Percentiles rank a stretch among this genome's conserved stretches.
Conservation (phyloP, 2,797 vertebrate species). For the Labeo calbasu region DNA sequence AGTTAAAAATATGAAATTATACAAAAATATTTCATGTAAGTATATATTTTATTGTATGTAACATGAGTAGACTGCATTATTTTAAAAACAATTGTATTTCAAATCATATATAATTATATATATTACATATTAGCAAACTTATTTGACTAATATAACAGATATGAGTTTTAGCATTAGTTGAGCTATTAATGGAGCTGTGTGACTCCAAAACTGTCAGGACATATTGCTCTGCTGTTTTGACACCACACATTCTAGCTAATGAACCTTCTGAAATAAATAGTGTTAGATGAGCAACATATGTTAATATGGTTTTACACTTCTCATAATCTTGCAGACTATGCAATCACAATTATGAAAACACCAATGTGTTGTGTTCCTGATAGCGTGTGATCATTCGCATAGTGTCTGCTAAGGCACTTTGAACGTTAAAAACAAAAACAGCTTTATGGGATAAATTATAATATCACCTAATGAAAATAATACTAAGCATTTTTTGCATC, state of each 20-base stretch:
- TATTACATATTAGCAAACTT: neutral
- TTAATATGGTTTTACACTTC: neutral
- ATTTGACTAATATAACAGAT: neutral
- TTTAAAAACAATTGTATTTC: neutral
- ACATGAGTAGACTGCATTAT: no score
- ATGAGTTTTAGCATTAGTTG: neutral
- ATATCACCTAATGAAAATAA: neutral
- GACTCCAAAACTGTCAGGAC: neutral
- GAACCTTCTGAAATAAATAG: conserved; percentile 48
- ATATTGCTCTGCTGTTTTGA: neutral
- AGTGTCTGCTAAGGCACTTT: neutral
- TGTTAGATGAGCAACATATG: conserved; percentile 45
- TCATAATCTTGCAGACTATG: conserved; percentile 5
- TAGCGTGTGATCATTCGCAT: neutral
- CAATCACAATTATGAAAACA: conserved; percentile 1
- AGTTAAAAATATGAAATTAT: no score
- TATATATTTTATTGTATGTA: no score
- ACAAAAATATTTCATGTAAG: no score
- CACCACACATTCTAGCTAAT: conserved; percentile 23
- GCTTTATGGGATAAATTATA: neutral
- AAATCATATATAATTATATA: neutral
- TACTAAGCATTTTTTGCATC: neutral
- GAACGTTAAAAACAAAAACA: neutral
- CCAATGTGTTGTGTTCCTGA: neutral
- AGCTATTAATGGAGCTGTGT: neutral